Evolutionary conservation across 1,140 invertebrate genomes (phyloP).

Genomic region (Calliopsis andreniformis): DNA sequence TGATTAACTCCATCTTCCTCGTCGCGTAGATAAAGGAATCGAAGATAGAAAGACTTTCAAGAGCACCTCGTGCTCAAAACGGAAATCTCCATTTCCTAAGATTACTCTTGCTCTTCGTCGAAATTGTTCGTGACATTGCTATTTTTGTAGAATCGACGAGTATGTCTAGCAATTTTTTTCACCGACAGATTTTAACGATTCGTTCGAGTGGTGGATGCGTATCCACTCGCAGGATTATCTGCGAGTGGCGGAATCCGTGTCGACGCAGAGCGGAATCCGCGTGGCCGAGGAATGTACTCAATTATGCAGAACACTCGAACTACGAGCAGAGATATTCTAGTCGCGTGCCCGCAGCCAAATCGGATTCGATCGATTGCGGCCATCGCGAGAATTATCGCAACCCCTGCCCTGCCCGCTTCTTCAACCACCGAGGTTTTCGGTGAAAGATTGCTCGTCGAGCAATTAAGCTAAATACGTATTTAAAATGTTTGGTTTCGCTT

Average conservation of each 20-base stretch:
- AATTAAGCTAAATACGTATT: neutral
- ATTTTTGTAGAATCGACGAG: too few species aligned
- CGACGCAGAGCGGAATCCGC: constrained; percentile 44
- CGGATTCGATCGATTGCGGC: constrained; percentile 42
- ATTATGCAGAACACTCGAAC: constrained; percentile 43
- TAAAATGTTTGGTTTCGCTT: too few species aligned
- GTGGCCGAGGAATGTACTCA: constrained; percentile 40
- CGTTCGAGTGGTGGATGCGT: neutral
- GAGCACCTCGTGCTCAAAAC: too few species aligned
- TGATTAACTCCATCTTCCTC: neutral
- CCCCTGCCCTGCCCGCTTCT: neutral
- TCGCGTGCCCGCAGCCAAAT: constrained; percentile 43
- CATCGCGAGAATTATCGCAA: constrained; percentile 28
- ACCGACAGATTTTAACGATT: too few species aligned
- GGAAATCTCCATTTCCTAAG: neutral
- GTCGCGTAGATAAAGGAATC: neutral
- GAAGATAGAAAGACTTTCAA: too few species aligned
- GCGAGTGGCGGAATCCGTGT: constrained; percentile 24
- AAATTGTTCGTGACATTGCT: too few species aligned
- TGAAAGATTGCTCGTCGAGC: neutral
- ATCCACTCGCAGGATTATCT: constrained; percentile 2
- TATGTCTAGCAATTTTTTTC: too few species aligned
- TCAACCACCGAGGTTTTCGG: neutral
- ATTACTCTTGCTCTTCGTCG: too few species aligned
- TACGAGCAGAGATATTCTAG: constrained; percentile 42